Evolutionary conservation across 1,140 invertebrate genomes (phyloP).

Genomic region (Pemphigus obesinymphae): DNA sequence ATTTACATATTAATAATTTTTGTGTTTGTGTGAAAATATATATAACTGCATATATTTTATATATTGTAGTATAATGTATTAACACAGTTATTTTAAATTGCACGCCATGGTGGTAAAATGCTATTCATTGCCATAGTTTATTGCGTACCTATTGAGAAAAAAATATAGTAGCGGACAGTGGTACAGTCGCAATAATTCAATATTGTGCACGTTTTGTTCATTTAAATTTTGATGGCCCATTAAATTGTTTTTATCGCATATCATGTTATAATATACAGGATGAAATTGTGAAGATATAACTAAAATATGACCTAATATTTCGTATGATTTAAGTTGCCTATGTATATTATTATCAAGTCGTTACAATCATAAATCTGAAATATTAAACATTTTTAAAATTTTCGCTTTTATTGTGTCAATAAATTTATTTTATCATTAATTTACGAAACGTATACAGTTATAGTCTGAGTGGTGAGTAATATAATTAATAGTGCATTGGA

Average conservation of each 20-base stretch:
- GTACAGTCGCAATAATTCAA: neutral
- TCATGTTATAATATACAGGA: neutral
- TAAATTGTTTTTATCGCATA: neutral
- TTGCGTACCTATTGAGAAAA: neutral
- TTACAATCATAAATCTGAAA: too few species aligned
- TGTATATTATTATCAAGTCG: too few species aligned
- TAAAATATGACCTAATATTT: neutral
- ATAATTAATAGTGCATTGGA: too few species aligned
- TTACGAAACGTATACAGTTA: too few species aligned
- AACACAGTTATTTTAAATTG: constrained; percentile 6
- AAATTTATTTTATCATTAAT: too few species aligned
- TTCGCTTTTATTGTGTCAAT: too few species aligned
- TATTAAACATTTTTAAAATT: too few species aligned
- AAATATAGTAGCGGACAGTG: neutral
- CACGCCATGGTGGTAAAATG: neutral
- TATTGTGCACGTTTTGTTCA: neutral
- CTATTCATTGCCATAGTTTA: neutral
- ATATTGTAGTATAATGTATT: neutral
- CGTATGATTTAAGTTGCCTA: neutral
- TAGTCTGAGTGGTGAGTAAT: too few species aligned
- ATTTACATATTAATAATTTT: neutral
- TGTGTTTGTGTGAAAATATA: neutral
- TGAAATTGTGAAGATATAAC: neutral
- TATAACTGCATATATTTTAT: neutral
- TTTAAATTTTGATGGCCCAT: neutral